Evolutionary conservation across 2,113 vertebrate species (phyloP).

Genomic region (Phasianus colchicus): DNA sequence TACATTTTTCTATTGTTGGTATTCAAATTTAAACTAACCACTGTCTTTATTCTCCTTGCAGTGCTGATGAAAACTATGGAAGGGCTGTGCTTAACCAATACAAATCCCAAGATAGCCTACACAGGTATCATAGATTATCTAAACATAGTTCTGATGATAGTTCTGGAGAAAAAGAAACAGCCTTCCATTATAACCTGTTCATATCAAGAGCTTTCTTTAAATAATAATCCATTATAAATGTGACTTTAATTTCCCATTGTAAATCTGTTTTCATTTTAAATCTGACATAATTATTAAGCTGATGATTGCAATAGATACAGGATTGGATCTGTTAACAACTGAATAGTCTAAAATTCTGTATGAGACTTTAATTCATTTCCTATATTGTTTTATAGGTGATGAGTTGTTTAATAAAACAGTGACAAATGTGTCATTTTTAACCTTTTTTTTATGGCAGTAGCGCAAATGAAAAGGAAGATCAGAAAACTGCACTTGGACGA

Average conservation of each 20-base stretch:
- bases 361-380: not conserved
- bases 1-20: not conserved
- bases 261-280: not conserved
- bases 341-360: not conserved
- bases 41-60: constrained; percentile 67
- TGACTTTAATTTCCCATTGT: not conserved
- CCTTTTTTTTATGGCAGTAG: constrained; percentile 50
- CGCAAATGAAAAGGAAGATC: constrained; percentile 63
- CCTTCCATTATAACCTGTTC: not conserved
- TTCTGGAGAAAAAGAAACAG: not conserved
- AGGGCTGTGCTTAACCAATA: constrained; percentile 75
- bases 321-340: not conserved
- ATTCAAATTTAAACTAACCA: not conserved
- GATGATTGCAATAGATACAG: not conserved
- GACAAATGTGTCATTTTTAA: not conserved
- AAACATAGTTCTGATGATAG: not conserved
- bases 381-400: not conserved
- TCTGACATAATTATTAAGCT: not conserved
- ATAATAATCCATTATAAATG: too few relatives aligned
- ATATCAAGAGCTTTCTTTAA: not conserved
- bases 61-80: constrained; percentile 89
- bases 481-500: constrained; percentile 71
- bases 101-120: constrained; percentile 80
- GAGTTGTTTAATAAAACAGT: not conserved
- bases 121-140: constrained; percentile 71